A percentile compares a stretch with the other conserved stretches of the same genome.
Evolutionary conservation across 1,140 invertebrate species (phyloP).

Genomic region (Dendroctonus valens): DNA sequence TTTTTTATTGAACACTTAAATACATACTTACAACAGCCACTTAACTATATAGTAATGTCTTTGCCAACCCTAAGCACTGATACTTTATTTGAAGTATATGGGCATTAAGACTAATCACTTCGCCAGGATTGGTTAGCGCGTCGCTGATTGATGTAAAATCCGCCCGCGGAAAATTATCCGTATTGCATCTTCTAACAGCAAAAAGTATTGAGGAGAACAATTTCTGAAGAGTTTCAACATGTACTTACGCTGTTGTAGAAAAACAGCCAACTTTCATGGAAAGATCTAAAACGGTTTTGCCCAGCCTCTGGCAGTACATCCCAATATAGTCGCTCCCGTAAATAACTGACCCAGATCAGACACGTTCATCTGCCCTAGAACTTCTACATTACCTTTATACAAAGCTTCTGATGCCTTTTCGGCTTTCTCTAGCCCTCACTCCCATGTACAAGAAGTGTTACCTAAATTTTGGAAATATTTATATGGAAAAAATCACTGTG

Average conservation of each 20-base stretch:
- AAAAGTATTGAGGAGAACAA: not conserved
- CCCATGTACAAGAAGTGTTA: conserved; percentile 78
- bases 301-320: conserved; percentile 69
- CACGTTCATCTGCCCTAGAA: conserved; percentile 62
- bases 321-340: conserved; percentile 63
- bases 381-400: conserved; percentile 71
- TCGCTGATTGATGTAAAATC: conserved; percentile 86
- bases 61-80: conserved; percentile 83
- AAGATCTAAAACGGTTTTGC: conserved; percentile 70
- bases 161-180: conserved; percentile 83
- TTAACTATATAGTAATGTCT: conserved; percentile 80
- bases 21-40: conserved; percentile 54
- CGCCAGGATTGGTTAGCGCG: conserved; percentile 73
- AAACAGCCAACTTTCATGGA: conserved; percentile 85
- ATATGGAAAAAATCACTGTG: not conserved
- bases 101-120: conserved; percentile 72
- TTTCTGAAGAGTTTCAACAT: not conserved
- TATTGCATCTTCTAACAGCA: conserved; percentile 69
- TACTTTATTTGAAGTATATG: conserved; percentile 80
- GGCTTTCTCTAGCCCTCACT: conserved; percentile 73
- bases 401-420: conserved; percentile 68
- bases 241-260: conserved; percentile 64
- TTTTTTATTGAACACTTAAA: too few species aligned
- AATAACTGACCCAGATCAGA: conserved; percentile 71
- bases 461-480: not conserved